Evolutionary conservation across 2,888 invertebrate species (phyloP).

Genomic region (Macrosiphum euphorbiae): DNA sequence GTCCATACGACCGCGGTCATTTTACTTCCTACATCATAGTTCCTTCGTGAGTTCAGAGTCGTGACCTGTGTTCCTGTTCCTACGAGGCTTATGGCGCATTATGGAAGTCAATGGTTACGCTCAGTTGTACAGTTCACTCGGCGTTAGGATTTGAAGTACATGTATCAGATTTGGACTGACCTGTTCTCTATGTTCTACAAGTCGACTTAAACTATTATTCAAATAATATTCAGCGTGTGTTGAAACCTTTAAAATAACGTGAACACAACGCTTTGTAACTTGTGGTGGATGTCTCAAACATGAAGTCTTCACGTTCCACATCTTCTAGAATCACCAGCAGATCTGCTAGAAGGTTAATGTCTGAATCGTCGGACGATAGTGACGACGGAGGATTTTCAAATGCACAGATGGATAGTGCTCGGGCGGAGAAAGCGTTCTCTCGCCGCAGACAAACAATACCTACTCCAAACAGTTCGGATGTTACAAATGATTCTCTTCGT

Average conservation of each 20-base stretch:
- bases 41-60: neutral
- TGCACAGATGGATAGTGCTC: conserved; percentile 26
- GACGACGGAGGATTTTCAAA: neutral
- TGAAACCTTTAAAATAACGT: neutral
- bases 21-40: too few relatives aligned
- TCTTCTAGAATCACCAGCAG: neutral
- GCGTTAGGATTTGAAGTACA: neutral
- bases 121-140: neutral
- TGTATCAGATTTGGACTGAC: too few relatives aligned
- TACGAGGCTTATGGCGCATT: neutral
- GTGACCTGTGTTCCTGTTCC: neutral
- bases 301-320: conserved; percentile 55
- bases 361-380: conserved; percentile 31
- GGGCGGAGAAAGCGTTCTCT: conserved; percentile 54
- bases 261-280: neutral
- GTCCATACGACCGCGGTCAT: too few relatives aligned
- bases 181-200: too few relatives aligned
- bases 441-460: neutral
- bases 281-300: neutral
- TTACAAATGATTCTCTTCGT: neutral
- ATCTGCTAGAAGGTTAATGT: conserved; percentile 32
- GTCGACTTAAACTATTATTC: neutral
- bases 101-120: too few relatives aligned
- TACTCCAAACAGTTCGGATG: neutral
- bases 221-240: neutral